Evolutionary conservation across 2,888 invertebrate species (phyloP).

Genomic region (Pseudococcus jackbeardsleyi): DNA sequence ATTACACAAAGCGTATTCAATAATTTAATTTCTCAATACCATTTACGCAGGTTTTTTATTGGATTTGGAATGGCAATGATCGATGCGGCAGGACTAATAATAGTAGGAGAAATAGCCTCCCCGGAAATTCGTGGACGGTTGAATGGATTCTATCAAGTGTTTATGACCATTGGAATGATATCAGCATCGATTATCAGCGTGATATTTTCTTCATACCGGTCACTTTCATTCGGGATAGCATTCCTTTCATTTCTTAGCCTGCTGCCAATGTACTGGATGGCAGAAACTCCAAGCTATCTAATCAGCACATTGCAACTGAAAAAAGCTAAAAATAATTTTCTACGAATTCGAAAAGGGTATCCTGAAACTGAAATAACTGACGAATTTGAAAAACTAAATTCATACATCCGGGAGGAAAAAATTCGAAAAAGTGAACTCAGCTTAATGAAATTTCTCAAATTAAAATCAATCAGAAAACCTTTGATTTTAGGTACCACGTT

Average conservation of each 20-base stretch:
- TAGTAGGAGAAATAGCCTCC: no score
- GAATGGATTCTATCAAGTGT: not conserved
- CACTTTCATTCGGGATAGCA: not conserved
- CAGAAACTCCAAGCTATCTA: not conserved
- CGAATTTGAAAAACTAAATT: not conserved
- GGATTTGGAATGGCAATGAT: no score
- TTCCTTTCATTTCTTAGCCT: not conserved
- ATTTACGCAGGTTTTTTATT: not conserved
- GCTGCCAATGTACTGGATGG: not conserved
- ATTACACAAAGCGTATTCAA: no score
- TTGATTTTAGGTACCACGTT: not conserved
- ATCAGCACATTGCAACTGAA: not conserved
- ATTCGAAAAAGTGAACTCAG: not conserved
- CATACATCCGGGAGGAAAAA: constrained; percentile 8
- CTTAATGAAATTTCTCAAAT: not conserved
- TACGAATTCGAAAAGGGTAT: not conserved
- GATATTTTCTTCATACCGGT: not conserved
- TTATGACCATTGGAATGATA: not conserved
- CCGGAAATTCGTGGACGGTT: no score
- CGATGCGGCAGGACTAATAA: not conserved
- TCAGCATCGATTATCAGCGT: not conserved
- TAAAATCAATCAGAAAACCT: not conserved
- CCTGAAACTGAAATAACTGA: not conserved
- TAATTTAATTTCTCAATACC: no score
- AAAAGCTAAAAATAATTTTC: not conserved